Conservation (phyloP, 2,888 invertebrate species). For the Arenicola marina region DNA sequence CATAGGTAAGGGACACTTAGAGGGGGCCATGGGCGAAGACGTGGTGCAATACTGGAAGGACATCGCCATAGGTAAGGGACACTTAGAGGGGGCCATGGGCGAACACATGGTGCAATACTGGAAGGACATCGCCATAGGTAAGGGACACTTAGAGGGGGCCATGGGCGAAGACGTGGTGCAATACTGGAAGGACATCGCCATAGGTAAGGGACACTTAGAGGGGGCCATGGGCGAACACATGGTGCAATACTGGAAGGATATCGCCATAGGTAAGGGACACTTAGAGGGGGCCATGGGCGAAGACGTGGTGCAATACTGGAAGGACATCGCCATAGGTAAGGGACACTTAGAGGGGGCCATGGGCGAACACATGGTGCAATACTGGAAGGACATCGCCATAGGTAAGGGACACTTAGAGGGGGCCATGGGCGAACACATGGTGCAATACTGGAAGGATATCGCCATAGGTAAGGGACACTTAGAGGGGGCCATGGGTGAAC, state of each 20-base stretch:
- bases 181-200: too few relatives aligned
- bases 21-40: neutral
- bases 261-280: constrained; percentile 52
- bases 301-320: too few relatives aligned
- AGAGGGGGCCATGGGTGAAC: constrained; percentile 60
- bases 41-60: neutral
- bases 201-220: too few relatives aligned
- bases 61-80: neutral
- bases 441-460: constrained; percentile 56
- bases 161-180: neutral
- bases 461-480: neutral
- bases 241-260: constrained; percentile 63
- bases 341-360: constrained; percentile 49
- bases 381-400: constrained; percentile 59
- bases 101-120: too few relatives aligned
- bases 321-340: neutral
- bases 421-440: constrained; percentile 62
- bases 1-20: constrained; percentile 18
- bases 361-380: constrained; percentile 63
- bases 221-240: too few relatives aligned
- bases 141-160: neutral
- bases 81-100: too few relatives aligned
- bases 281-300: too few relatives aligned
- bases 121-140: constrained; percentile 43
- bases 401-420: constrained; percentile 58